Conservation (phyloP, 2,113 vertebrate species). For the Spizaetus ornatus region DNA sequence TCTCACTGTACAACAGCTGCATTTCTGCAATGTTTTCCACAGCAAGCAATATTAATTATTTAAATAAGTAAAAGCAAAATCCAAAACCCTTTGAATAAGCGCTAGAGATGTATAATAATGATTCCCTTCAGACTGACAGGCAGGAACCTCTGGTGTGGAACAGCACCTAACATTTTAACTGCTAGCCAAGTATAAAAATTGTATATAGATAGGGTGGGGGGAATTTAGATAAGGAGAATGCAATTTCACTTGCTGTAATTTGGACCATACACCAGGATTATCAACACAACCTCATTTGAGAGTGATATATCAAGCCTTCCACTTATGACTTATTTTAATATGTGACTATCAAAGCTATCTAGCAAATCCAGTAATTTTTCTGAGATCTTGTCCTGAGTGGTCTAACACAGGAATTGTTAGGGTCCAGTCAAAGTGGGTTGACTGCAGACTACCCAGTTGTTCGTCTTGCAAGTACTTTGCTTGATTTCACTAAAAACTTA, state of each 20-base stretch:
- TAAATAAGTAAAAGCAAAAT: not conserved
- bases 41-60: not conserved
- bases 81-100: not conserved
- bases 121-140: not conserved
- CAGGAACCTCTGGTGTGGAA: not conserved
- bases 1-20: not conserved
- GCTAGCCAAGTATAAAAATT: not conserved
- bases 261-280: not conserved
- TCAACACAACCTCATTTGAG: not conserved
- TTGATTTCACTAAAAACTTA: not conserved
- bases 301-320: not conserved
- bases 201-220: not conserved
- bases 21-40: not conserved
- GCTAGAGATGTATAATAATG: not conserved
- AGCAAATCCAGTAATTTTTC: not conserved
- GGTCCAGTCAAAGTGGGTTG: not conserved
- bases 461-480: not conserved
- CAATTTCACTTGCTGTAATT: constrained; percentile 1
- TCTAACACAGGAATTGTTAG: not conserved
- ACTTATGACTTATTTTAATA: not conserved
- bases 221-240: constrained; percentile 5
- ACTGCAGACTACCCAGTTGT: not conserved
- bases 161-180: not conserved
- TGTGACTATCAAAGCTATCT: not conserved
- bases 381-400: not conserved